Evolutionary conservation across 2,113 vertebrate species (phyloP).

Genomic region (Bubo blakistoni): DNA sequence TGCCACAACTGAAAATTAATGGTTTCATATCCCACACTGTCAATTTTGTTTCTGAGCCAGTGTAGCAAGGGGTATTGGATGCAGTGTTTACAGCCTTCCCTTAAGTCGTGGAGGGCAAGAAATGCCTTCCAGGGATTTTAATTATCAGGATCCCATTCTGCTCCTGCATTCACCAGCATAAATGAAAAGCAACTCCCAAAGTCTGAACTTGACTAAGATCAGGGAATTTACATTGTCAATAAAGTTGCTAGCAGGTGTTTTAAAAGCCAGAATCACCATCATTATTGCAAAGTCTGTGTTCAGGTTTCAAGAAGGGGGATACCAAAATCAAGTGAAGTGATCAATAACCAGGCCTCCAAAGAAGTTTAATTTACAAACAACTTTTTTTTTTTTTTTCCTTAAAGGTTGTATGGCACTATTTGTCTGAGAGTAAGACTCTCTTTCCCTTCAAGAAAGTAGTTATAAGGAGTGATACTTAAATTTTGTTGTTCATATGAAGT

Average conservation of each 20-base stretch:
- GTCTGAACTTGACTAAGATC: neutral
- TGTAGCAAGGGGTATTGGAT: neutral
- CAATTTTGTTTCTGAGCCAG: neutral
- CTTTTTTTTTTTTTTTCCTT: neutral
- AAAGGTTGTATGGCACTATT: neutral
- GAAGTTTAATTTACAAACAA: neutral
- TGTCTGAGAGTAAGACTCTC: neutral
- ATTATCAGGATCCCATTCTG: neutral
- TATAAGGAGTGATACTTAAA: neutral
- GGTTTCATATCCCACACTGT: neutral
- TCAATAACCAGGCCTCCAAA: neutral
- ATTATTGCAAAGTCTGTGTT: neutral
- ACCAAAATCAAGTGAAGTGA: neutral
- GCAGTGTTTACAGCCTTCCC: neutral
- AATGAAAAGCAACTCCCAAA: neutral
- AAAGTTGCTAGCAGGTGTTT: neutral
- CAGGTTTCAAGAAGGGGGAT: neutral
- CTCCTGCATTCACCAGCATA: neutral
- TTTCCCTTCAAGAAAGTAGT: neutral
- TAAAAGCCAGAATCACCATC: neutral
- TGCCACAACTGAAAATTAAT: neutral
- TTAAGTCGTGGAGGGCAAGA: neutral
- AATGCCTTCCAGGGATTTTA: neutral
- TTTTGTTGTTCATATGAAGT: neutral
- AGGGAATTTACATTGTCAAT: neutral